Evolutionary conservation across 2,113 vertebrate species (phyloP).

Genomic region (Syngnathoides biaculeatus): DNA sequence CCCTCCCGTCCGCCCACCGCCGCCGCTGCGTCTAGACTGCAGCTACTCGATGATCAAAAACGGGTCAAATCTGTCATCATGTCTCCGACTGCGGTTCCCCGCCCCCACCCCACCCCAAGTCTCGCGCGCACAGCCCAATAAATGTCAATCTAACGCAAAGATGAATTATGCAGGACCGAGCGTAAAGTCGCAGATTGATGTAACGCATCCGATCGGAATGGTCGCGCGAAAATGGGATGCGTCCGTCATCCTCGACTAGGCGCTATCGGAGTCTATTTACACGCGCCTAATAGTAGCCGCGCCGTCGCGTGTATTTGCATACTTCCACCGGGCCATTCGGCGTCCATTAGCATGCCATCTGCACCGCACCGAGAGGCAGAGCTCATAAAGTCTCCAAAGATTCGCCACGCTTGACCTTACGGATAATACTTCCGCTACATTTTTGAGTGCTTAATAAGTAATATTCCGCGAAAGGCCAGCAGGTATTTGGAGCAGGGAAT

Average conservation of each 20-base stretch:
- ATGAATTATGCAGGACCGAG: slow-evolving; percentile 2
- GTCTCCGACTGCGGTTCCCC: background rate
- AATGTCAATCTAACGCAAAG: background rate
- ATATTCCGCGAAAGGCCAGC: slow-evolving; percentile 72
- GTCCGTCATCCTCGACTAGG: background rate
- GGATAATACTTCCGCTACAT: slow-evolving; percentile 67
- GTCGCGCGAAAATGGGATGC: background rate
- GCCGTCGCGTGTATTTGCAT: background rate
- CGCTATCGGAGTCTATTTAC: background rate
- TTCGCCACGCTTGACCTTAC: slow-evolving; percentile 75
- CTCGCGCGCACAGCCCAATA: background rate
- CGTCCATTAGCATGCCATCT: slow-evolving; percentile 62
- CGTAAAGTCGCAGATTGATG: slow-evolving; percentile 6
- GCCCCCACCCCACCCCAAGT: background rate
- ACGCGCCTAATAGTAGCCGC: slow-evolving; percentile 4
- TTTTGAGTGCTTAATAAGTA: slow-evolving; percentile 70
- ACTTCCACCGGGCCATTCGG: slow-evolving; percentile 7
- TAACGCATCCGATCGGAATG: slow-evolving; percentile 4
- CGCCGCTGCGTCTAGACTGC: background rate
- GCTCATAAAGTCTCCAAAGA: slow-evolving; percentile 69
- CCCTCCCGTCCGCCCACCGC: background rate
- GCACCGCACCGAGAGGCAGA: slow-evolving; percentile 49
- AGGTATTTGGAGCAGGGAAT: slow-evolving; percentile 68
- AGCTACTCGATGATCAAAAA: slow-evolving; percentile 35
- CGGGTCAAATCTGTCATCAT: slow-evolving; percentile 7